phyloP scores from a whole-genome alignment of 2,113 vertebrate species.

The Leptobrachium ailaonicum region DNA sequence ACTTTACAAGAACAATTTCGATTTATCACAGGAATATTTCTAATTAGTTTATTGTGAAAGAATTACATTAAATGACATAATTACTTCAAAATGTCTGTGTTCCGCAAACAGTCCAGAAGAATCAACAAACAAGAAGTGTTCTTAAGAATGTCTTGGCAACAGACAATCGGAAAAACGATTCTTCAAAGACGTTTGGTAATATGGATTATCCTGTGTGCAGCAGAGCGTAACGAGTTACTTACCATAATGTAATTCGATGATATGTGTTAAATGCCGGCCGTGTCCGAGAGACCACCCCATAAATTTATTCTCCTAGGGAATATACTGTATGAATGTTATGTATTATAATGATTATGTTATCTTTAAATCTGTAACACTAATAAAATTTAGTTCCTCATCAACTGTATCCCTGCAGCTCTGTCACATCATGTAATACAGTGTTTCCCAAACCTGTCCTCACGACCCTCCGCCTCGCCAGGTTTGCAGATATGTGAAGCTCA shows the following conservation, averaged over 20 bases:
- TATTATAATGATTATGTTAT: no score
- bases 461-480: no score
- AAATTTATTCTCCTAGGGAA: neutral
- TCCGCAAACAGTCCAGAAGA: neutral
- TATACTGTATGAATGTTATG: neutral
- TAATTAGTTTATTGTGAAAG: slow-evolving; percentile 15
- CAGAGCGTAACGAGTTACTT: neutral
- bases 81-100: slow-evolving; percentile 1
- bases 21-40: slow-evolving; percentile 23
- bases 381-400: no score
- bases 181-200: neutral
- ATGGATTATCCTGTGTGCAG: neutral
- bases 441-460: no score
- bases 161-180: neutral
- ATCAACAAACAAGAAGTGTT: neutral
- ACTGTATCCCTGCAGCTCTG: no score
- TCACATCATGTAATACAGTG: no score
- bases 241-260: no score
- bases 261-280: neutral
- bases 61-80: neutral
- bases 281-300: neutral
- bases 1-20: neutral
- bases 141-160: neutral
- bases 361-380: no score
- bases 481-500: no score